A percentile compares a stretch with the other conserved stretches of the same genome.
phyloP scores from a whole-genome alignment of 53 echinoderm and acorn worm species.

The Henricia sp. region DNA sequence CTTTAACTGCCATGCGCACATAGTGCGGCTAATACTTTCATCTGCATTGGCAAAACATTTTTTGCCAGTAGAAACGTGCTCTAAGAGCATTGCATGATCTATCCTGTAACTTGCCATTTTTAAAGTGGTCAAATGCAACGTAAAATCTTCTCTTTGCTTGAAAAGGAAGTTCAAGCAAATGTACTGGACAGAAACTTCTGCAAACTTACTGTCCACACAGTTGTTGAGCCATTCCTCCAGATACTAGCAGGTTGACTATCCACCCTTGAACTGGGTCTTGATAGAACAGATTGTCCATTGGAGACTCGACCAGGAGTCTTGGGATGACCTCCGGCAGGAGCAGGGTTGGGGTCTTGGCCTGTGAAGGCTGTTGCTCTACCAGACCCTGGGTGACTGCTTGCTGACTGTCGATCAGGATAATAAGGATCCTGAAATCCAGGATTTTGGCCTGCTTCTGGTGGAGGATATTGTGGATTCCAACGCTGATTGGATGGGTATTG shows the following conservation, averaged over 20 bases:
- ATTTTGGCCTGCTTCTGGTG: conserved; percentile 7
- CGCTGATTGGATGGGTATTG: conserved; percentile 27
- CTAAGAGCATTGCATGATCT: too few species aligned
- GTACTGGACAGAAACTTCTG: too few species aligned
- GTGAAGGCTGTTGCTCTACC: conserved; percentile 17
- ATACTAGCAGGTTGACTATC: background rate
- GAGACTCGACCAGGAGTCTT: conserved; percentile 22
- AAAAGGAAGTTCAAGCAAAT: too few species aligned
- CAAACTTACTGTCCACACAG: conserved; percentile 61
- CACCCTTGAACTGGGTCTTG: conserved; percentile 10
- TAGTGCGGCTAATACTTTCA: too few species aligned
- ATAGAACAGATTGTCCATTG: conserved; percentile 29
- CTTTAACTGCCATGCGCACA: too few species aligned
- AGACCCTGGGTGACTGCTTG: background rate
- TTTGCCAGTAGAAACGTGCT: too few species aligned
- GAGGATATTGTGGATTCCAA: conserved; percentile 14
- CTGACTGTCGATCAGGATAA: conserved; percentile 1
- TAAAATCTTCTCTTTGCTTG: too few species aligned
- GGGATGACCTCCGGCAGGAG: background rate
- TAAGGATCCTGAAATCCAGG: conserved; percentile 10
- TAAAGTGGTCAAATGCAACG: too few species aligned
- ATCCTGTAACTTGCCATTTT: too few species aligned
- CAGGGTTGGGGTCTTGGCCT: conserved; percentile 37
- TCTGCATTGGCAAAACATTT: too few species aligned
- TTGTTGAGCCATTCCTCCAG: conserved; percentile 49